Evolutionary conservation across 2,797 vertebrate genomes (phyloP), one percentile per base, ranked within the genome.

Genomic region (Ispidina picta): DNA sequence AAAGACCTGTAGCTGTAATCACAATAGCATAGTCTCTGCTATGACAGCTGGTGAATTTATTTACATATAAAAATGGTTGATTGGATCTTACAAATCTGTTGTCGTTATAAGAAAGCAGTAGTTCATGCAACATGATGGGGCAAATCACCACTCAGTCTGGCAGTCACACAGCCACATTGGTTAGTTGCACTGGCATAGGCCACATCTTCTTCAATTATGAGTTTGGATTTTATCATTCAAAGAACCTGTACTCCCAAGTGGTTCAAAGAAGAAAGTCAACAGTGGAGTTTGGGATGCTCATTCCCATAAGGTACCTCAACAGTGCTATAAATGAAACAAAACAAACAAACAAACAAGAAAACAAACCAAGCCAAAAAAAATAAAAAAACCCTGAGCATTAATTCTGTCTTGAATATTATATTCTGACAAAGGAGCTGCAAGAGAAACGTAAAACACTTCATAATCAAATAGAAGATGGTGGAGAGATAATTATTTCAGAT

Each of bases 401-500:
- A 23, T 82, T 68, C 80, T 80, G 22, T 70, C 37, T 75, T 39
- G 21, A 63, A 41, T 73, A 29, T 49, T 64, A 12, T 13, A 29
- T 56, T 65, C 87, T 70, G 28, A 66, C 29, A 39, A 65, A 76
- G 58, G 15, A 76, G 8, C 60, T 76, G 46, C n/a, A 39, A 51
- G 20, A 71, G 11, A 58, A 55, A 73, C 4, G 2, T 41, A 46
- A 81, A 82, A 51, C 22, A 58, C 8, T 0, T 73, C 76, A 64
- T 76, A 88, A 82, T 88, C 72, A 89, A 60, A 49, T 41, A 88
- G 28, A 23, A 52, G 44, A 83, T 29, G 43, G 73, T n/a, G 64
- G 70, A 58, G 69, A 88, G 41, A 63, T 44, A 76, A 81, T 60
- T 21, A 26, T 86, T 88, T 89, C 85, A 76, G 65, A 48, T 84